Evolutionary conservation across 2,797 vertebrate genomes (phyloP).

Genomic region (Rhinatrema bivittatum): DNA sequence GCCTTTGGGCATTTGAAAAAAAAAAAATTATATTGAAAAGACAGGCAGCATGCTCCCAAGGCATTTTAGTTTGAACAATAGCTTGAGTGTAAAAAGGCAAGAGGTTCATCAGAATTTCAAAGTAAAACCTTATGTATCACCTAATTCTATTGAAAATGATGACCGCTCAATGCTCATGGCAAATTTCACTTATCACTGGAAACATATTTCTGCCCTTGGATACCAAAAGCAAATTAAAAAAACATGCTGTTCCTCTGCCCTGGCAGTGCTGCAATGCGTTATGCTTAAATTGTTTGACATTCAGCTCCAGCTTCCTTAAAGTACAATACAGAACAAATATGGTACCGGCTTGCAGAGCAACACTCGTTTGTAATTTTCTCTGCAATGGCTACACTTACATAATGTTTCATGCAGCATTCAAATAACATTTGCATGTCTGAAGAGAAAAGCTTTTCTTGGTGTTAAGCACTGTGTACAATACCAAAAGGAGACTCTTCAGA

Average conservation of each 20-base stretch:
- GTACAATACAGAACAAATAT: slow-evolving; percentile 10
- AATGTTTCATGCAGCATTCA: slow-evolving; percentile 3
- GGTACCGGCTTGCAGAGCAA: slow-evolving; percentile 8
- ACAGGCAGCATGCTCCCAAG: slow-evolving; percentile 21
- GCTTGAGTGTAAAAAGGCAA: slow-evolving; percentile 13
- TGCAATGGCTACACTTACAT: not conserved
- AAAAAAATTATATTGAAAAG: slow-evolving; percentile 12
- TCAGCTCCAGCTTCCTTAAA: slow-evolving; percentile 30
- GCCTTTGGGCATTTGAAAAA: slow-evolving; percentile 15
- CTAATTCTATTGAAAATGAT: slow-evolving; percentile 32
- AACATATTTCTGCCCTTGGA: slow-evolving; percentile 38
- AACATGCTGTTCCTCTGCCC: slow-evolving; percentile 21
- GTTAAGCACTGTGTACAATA: too few species aligned
- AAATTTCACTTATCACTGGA: slow-evolving; percentile 41
- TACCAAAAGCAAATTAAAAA: slow-evolving; percentile 33
- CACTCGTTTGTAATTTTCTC: slow-evolving; percentile 4
- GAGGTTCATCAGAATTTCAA: slow-evolving; percentile 32
- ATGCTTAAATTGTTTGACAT: slow-evolving; percentile 25
- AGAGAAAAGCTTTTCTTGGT: too few species aligned
- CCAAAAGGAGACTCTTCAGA: too few species aligned
- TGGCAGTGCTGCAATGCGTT: not conserved
- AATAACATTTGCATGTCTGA: slow-evolving; percentile 28
- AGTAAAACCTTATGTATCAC: slow-evolving; percentile 23
- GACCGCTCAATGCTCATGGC: slow-evolving; percentile 1
- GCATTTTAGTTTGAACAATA: slow-evolving; percentile 24